A percentile compares a stretch with the other conserved stretches of the same genome.
phyloP scores from a whole-genome alignment of 2,113 vertebrate species.

The Chionomys nivalis region DNA sequence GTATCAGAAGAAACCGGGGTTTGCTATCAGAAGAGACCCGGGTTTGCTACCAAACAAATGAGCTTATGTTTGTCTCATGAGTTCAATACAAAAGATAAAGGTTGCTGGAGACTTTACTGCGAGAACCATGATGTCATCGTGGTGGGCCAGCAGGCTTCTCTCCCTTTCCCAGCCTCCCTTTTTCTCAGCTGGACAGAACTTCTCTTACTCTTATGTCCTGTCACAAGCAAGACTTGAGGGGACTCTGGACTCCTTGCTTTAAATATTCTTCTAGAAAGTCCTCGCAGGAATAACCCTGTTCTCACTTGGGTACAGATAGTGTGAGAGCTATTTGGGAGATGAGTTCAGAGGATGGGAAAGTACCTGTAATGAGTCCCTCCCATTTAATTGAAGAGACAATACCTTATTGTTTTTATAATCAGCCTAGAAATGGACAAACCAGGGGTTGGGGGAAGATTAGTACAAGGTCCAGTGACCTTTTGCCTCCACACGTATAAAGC shows the following conservation, averaged over 20 bases:
- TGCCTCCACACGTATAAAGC: constrained; percentile 78
- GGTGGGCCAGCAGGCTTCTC: constrained; percentile 25
- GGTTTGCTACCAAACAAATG: constrained; percentile 51
- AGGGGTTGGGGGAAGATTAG: constrained; percentile 61
- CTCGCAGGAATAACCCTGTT: constrained; percentile 23
- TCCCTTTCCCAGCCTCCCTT: neutral
- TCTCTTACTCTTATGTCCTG: neutral
- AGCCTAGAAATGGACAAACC: constrained; percentile 76
- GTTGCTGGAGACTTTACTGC: constrained; percentile 61
- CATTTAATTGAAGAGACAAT: constrained; percentile 68
- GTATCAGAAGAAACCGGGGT: constrained; percentile 54
- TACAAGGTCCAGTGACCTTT: constrained; percentile 37
- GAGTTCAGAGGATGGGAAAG: constrained; percentile 62
- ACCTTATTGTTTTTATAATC: constrained; percentile 76
- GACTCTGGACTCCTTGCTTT: constrained; percentile 12
- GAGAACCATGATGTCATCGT: constrained; percentile 65
- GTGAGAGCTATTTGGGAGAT: constrained; percentile 52
- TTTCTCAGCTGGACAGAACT: neutral
- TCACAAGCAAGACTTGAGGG: neutral
- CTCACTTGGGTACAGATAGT: constrained; percentile 50
- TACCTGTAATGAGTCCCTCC: constrained; percentile 60
- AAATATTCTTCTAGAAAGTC: neutral
- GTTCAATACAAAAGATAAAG: constrained; percentile 70
- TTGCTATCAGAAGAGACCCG: constrained; percentile 38
- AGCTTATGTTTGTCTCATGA: constrained; percentile 57